Conservation (phyloP, 2,888 invertebrate species). For the Geophilus truncorum region DNA sequence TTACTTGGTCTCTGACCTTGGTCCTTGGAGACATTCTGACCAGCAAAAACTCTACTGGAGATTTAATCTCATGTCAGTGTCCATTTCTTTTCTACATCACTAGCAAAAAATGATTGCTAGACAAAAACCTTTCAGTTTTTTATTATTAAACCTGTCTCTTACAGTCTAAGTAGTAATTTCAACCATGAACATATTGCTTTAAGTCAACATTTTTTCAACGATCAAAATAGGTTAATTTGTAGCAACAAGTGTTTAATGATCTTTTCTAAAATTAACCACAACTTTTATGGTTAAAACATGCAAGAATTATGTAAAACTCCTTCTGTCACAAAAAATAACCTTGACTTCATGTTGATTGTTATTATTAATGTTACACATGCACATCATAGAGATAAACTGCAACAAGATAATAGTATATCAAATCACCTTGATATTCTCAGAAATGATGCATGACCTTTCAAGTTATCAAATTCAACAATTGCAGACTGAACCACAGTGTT, state of each 20-base stretch:
- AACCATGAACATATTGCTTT: too few species aligned
- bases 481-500: too few species aligned
- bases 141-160: not conserved
- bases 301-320: too few species aligned
- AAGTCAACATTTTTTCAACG: too few species aligned
- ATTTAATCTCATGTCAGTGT: not conserved
- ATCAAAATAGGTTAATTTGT: too few species aligned
- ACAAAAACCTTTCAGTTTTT: not conserved
- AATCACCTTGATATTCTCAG: not conserved
- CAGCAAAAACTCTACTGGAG: not conserved
- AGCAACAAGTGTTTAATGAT: too few species aligned
- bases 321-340: too few species aligned
- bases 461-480: not conserved
- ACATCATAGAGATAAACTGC: not conserved
- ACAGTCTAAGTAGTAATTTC: too few species aligned
- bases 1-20: not conserved
- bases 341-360: too few species aligned
- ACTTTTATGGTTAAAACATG: too few species aligned
- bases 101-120: not conserved
- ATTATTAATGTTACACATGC: not conserved
- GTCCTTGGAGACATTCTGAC: not conserved
- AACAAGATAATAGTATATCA: not conserved
- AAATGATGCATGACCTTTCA: not conserved
- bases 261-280: too few species aligned
- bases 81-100: not conserved